Conservation (phyloP, 2,797 vertebrate genomes). For the Pseudocheirus occidentalis region DNA sequence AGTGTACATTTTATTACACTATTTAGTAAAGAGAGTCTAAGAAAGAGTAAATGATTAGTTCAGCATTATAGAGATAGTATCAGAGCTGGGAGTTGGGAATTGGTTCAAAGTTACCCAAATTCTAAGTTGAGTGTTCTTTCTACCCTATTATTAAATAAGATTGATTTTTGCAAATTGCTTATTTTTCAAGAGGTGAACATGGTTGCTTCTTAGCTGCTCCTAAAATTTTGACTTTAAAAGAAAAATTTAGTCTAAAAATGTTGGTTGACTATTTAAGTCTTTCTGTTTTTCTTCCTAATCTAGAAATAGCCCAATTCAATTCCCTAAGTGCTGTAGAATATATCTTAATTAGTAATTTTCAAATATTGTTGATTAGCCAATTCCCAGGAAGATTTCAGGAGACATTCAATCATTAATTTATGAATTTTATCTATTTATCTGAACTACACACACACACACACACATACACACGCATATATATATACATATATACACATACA, state of each 20-base stretch:
- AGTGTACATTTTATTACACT: neutral
- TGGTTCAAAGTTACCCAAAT: neutral
- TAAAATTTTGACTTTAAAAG: neutral
- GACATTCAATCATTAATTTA: neutral
- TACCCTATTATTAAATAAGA: neutral
- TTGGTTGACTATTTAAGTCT: neutral
- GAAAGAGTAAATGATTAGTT: neutral
- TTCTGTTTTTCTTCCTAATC: neutral
- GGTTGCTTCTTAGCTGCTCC: neutral
- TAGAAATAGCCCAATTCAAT: neutral
- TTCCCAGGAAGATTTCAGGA: neutral
- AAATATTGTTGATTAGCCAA: neutral
- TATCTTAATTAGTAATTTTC: neutral
- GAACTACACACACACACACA: neutral
- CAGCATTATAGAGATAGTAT: neutral
- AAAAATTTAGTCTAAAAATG: neutral
- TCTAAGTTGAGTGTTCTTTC: neutral
- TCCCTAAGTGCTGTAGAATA: neutral
- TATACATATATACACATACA: too few relatives aligned
- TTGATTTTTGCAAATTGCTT: neutral
- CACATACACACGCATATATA: too few relatives aligned
- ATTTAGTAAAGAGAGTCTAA: neutral
- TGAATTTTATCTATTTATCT: neutral
- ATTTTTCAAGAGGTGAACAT: neutral
- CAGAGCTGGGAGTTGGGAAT: neutral